Evolutionary conservation across 2,888 invertebrate genomes (phyloP).

Genomic region (Drosophila conformis): DNA sequence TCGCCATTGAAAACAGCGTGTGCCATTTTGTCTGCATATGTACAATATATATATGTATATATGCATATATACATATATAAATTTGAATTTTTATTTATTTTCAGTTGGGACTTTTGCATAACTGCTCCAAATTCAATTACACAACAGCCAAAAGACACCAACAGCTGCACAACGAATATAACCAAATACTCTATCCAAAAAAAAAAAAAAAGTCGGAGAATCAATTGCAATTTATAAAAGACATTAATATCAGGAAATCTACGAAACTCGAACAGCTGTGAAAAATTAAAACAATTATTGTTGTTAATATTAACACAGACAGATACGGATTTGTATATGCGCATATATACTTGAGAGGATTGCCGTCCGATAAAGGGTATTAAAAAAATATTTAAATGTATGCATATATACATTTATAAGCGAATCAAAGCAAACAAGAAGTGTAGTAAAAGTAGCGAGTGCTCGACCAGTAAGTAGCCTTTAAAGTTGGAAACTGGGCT

Average conservation of each 20-base stretch:
- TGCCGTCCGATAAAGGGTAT: constrained; percentile 1
- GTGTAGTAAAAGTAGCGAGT: not conserved
- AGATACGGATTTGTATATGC: constrained; percentile 1
- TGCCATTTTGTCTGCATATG: constrained; percentile 8
- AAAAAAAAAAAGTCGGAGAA: not conserved
- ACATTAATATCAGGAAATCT: not conserved
- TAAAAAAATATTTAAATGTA: constrained; percentile 2
- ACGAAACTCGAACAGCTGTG: constrained; percentile 1
- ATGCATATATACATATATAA: not conserved
- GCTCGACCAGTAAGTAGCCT: not conserved
- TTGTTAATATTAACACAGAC: constrained; percentile 9
- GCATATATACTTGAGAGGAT: not conserved
- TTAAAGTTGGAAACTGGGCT: not conserved
- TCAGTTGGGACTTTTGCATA: constrained; percentile 68
- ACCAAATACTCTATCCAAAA: constrained; percentile 4
- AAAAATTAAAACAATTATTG: constrained; percentile 4
- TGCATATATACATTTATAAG: not conserved
- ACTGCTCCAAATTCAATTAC: constrained; percentile 55
- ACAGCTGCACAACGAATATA: constrained; percentile 6
- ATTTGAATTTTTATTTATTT: constrained; percentile 73
- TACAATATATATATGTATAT: not conserved
- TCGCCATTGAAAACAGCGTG: constrained; percentile 41
- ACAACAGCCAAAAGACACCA: constrained; percentile 31
- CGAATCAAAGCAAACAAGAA: constrained; percentile 2
- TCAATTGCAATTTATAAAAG: not conserved